These are phyloP conservation scores for Drosophila atripex DNA, from an alignment of 2,888 invertebrate genomes.

Conservation along the genomic window DNA sequence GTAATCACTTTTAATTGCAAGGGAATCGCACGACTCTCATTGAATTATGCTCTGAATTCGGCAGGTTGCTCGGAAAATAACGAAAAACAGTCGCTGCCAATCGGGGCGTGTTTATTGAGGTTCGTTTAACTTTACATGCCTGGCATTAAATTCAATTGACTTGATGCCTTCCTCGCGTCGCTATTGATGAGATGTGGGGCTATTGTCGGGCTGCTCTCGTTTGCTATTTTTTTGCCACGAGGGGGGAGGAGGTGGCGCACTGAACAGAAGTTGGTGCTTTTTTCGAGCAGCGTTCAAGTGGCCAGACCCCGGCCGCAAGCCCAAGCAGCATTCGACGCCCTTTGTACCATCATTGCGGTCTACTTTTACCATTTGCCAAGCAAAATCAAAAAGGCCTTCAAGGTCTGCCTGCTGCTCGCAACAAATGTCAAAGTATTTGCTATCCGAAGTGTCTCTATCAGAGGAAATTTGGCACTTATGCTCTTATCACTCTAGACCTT, in stretches of 20 bases:
- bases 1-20: slow-evolving; percentile 45
- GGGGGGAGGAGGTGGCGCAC: background rate
- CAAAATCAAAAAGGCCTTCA: slow-evolving; percentile 23
- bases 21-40: slow-evolving; percentile 34
- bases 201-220: slow-evolving; percentile 31
- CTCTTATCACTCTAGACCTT: no score
- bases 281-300: slow-evolving; percentile 22
- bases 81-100: slow-evolving; percentile 8
- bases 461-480: background rate
- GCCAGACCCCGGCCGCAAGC: slow-evolving; percentile 1
- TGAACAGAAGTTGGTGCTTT: slow-evolving; percentile 9
- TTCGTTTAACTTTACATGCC: slow-evolving; percentile 54
- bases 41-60: slow-evolving; percentile 8
- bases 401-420: slow-evolving; percentile 16
- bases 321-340: slow-evolving; percentile 13
- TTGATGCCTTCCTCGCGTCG: slow-evolving; percentile 23
- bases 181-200: slow-evolving; percentile 23
- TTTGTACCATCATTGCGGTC: slow-evolving; percentile 28
- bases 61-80: slow-evolving; percentile 14
- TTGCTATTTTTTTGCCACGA: slow-evolving; percentile 30
- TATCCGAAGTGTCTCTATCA: slow-evolving; percentile 2
- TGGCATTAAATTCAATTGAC: slow-evolving; percentile 62
- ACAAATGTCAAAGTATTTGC: background rate
- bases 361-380: slow-evolving; percentile 27
- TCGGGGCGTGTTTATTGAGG: slow-evolving; percentile 45